Evolutionary conservation across 2,113 vertebrate species (phyloP), one percentile per base, ranked within the genome.

Genomic region (Mionectes macconnelli): DNA sequence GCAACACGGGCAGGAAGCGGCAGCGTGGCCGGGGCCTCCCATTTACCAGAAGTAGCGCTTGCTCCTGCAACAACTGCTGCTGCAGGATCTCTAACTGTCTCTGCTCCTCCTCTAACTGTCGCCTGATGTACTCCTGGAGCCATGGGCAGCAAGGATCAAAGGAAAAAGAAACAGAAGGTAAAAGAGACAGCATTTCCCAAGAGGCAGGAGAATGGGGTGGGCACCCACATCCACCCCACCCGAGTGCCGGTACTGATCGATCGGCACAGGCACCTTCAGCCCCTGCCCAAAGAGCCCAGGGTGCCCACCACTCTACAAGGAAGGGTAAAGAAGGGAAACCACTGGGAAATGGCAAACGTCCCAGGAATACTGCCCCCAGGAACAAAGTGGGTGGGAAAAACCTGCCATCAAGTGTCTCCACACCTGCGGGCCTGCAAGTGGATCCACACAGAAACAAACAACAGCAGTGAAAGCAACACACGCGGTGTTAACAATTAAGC

Each of bases 81-180:
- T 99, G 99, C 97, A 99, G 98, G 98, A 99, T 99, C 98, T 99
- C 99, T 99, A 99, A 98, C 98, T 99, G 99, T 95, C 99, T 99
- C 98, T 99, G 99, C 96, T 99, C 99, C 97, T 99, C 99, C 98
- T 99, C 99, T 99, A 99, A 98, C 98, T 99, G 99, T 89, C 99
- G 98, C 98, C 99, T 99, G 98, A 99, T 99, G 98, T 99, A 99
- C 95, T 99, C 99, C 99, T 99, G 98, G 96, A 97, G 94, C 82
- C 70, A 98, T 82, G 96, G 95, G 96, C 96, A 97, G 97, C 97
- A 95, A 70, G 87, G 93, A 94, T 83, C 45, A 83, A 96, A 98
- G 98, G 96, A 94, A 90, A 95, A 94, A 97, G 87, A 96, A 90
- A 97, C 89, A 95, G 96, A 94, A 98, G 93, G 96, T 97, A 44